Base-by-base conservation (phyloP, 2,888 invertebrate species). In the Nymphalis polychloros region DNA sequence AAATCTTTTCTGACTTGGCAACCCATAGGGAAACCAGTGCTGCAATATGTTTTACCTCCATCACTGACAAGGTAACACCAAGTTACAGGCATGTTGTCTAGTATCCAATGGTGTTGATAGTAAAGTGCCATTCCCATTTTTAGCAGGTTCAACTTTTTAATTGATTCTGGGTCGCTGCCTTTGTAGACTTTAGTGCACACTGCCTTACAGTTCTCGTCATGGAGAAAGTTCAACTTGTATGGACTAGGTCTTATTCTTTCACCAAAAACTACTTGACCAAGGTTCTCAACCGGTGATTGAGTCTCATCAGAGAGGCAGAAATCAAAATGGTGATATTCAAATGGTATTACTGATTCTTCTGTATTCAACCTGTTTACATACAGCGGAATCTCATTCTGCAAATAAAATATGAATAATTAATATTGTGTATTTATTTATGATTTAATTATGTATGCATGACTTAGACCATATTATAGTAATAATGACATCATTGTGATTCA, bases 261-360 rank as follows among this genome's bases (percentile, higher is more conserved):
- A n/a, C 99, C 99, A 86, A 99, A 99, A 0, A 99, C 97, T 50
- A 99, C 99, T 92, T 99, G 99, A 0, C 99, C 99, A 64, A 99
- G 94, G 83, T 99, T 99, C 89, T 99, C 99, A 1, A 97, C 97
- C 0, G 99, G 99, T 0, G 98, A 97, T 77, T 96, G 94, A 41
- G 94, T 94, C 73, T 96, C 95, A 77, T 95, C 95, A 6, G 94
- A 93, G 27, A 94, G 84, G 86, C 99, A 99, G 86, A 99, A 99
- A 87, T 99, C 99, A 88, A 99, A 99, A 85, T 98, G 97, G 86
- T 97, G 96, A 86, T 99, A 99, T 89, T 99, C 99, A 91, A 98
- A 99, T 0, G 99, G 99, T 82, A 99, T 97, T 23, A 98, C 97
- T 41, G 98, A 98, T 86, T 99, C 98, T 84, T 98, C 97, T n/a